A percentile compares a stretch with the other conserved stretches of the same genome.
Evolutionary conservation across 1,140 invertebrate genomes (phyloP).

Genomic region (Caenorhabditis tropicalis): DNA sequence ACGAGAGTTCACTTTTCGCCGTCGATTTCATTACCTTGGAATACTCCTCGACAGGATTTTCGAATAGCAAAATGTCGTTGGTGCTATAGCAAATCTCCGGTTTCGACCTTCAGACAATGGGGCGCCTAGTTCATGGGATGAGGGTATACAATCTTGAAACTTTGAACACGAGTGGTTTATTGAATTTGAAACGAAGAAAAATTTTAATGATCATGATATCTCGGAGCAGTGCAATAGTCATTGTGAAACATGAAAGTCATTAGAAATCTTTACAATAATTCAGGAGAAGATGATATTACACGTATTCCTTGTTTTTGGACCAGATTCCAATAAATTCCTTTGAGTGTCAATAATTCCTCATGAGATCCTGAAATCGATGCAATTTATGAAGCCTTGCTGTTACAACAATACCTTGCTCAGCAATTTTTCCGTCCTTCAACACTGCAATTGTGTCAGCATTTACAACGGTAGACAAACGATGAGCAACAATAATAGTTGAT

Average conservation of each 20-base stretch:
- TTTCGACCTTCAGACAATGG: constrained; percentile 14
- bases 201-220: background rate
- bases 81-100: background rate
- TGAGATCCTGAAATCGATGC: too few relatives aligned
- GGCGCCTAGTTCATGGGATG: background rate
- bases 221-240: background rate
- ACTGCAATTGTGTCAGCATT: constrained; percentile 70
- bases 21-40: background rate
- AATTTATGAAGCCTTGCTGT: too few relatives aligned
- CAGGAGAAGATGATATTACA: too few relatives aligned
- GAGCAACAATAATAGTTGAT: constrained; percentile 70
- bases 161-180: too few relatives aligned
- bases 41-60: constrained; percentile 14
- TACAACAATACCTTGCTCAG: too few relatives aligned
- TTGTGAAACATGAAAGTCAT: background rate
- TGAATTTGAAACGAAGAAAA: background rate
- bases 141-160: too few relatives aligned
- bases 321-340: constrained; percentile 66
- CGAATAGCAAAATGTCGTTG: background rate
- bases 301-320: constrained; percentile 36
- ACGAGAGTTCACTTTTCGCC: background rate
- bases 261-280: background rate
- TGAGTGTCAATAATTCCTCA: constrained; percentile 65
- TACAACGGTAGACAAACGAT: constrained; percentile 72
- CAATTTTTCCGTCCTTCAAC: constrained; percentile 70